Conservation (phyloP, 2,888 invertebrate species). For the Chrysolina americana region DNA sequence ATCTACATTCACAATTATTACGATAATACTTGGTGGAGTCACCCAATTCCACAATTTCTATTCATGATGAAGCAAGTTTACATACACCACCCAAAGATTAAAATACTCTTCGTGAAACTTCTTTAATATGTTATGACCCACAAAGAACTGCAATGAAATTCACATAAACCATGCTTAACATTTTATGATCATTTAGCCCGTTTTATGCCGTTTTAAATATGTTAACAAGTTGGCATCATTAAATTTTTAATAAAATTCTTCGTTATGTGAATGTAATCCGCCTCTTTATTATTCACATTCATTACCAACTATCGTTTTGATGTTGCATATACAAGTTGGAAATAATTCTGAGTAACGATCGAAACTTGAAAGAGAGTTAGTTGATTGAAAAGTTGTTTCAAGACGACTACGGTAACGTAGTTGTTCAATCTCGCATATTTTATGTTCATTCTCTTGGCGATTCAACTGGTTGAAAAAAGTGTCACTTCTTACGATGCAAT, state of each 20-base stretch:
- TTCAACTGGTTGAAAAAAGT: neutral
- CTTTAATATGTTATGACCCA: neutral
- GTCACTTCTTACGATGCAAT: no score
- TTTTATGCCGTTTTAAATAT: conserved; percentile 15
- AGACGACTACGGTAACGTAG: neutral
- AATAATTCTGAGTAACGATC: conserved; percentile 6
- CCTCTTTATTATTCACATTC: conserved; percentile 8
- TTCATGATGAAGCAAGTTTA: neutral
- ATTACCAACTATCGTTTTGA: conserved; percentile 7
- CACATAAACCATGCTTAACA: conserved; percentile 2
- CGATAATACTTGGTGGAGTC: no score
- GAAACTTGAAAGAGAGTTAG: conserved; percentile 1
- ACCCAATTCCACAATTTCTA: neutral
- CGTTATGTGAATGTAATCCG: neutral
- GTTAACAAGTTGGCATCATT: conserved; percentile 24
- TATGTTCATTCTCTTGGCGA: neutral
- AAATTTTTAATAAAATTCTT: neutral
- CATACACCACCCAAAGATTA: neutral
- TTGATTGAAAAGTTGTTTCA: conserved; percentile 5
- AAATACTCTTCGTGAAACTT: neutral
- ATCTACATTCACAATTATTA: no score
- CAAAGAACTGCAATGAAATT: conserved; percentile 16
- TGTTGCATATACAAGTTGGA: neutral
- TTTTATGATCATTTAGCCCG: conserved; percentile 21
- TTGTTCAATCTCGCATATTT: neutral